Percentiles rank a stretch among this genome's conserved stretches.
These are phyloP conservation scores for Typhlichthys subterraneus DNA, from an alignment of 2,797 vertebrate species.

Conservation along the genomic window DNA sequence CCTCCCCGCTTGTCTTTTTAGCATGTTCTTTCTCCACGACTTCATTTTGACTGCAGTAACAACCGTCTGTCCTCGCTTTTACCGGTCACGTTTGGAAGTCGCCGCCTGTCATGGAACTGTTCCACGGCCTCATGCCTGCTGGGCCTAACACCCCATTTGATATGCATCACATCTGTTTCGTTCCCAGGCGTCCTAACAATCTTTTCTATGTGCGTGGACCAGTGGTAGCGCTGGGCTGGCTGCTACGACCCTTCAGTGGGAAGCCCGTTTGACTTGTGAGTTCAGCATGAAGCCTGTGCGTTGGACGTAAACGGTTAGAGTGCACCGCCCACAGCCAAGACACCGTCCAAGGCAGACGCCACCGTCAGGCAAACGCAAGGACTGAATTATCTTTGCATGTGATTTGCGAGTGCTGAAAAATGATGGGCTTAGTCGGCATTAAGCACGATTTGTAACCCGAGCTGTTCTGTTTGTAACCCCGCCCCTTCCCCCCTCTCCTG, in stretches of 20 bases:
- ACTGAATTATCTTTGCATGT: slow-evolving; percentile 75
- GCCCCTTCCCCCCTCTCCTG: slow-evolving; percentile 8
- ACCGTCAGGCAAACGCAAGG: slow-evolving; percentile 30
- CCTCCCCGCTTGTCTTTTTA: slow-evolving; percentile 6
- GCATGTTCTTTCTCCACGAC: background rate
- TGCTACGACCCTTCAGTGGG: slow-evolving; percentile 16
- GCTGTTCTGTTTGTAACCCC: slow-evolving; percentile 64
- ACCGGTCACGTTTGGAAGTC: slow-evolving; percentile 50
- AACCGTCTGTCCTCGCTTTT: slow-evolving; percentile 67
- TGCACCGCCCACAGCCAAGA: slow-evolving; percentile 11
- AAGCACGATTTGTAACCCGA: slow-evolving; percentile 77
- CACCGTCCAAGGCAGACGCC: slow-evolving; percentile 23
- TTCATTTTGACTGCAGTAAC: slow-evolving; percentile 35
- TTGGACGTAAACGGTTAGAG: slow-evolving; percentile 14
- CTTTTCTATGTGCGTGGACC: slow-evolving; percentile 61
- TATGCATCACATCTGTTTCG: slow-evolving; percentile 43
- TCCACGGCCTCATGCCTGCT: slow-evolving; percentile 20
- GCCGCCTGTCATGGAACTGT: slow-evolving; percentile 9
- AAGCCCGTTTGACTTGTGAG: slow-evolving; percentile 32
- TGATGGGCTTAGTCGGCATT: slow-evolving; percentile 61
- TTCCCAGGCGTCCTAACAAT: slow-evolving; percentile 80
- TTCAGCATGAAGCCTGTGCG: slow-evolving; percentile 31
- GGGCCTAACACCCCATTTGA: slow-evolving; percentile 22
- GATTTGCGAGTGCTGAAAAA: slow-evolving; percentile 68
- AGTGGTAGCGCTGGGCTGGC: slow-evolving; percentile 22